Evolutionary conservation across 1,140 invertebrate species (phyloP).

Genomic region (Drosophila arawakana): DNA sequence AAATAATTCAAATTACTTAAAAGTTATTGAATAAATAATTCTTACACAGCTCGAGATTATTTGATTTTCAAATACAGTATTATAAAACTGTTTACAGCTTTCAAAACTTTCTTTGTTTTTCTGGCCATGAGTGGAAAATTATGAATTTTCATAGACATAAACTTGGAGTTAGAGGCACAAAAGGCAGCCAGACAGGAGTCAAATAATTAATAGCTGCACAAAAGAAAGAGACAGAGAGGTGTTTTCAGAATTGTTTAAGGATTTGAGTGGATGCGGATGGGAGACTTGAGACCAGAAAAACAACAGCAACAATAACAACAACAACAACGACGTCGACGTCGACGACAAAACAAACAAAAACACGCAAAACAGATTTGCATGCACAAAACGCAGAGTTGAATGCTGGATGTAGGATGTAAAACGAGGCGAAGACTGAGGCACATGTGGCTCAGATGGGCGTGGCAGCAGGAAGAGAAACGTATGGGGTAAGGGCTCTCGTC

Average conservation of each 20-base stretch:
- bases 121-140: conserved; percentile 43
- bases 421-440: neutral
- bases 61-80: too few species aligned
- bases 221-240: conserved; percentile 7
- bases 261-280: neutral
- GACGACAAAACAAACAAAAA: conserved; percentile 60
- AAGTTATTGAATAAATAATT: too few species aligned
- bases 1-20: too few species aligned
- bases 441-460: conserved; percentile 23
- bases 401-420: conserved; percentile 2
- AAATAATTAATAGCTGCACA: conserved; percentile 74
- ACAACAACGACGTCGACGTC: too few species aligned
- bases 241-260: neutral
- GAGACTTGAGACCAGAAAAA: conserved; percentile 37
- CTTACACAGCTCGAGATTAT: too few species aligned
- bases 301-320: neutral
- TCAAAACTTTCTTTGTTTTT: neutral
- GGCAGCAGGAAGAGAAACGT: neutral
- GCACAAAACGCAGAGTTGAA: conserved; percentile 58
- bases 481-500: conserved; percentile 41
- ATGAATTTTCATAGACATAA: conserved; percentile 61
- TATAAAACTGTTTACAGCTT: neutral
- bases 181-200: conserved; percentile 73
- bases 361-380: conserved; percentile 75
- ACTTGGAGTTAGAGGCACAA: conserved; percentile 61